These are phyloP conservation scores for Lepidocyrtinus sp. DNA, from an alignment of 2,888 invertebrate genomes.

Conservation along the genomic window DNA sequence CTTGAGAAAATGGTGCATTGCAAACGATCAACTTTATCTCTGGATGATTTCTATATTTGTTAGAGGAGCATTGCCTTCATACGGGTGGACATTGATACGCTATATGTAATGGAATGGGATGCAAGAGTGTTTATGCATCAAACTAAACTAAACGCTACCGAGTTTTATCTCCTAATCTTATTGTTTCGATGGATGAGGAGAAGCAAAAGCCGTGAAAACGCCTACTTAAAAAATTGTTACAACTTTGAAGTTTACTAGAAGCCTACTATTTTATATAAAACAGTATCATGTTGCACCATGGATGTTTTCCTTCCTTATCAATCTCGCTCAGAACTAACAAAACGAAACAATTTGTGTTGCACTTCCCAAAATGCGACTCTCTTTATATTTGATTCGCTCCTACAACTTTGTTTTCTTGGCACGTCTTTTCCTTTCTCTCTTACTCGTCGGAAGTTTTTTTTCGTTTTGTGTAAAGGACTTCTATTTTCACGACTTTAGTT, in stretches of 20 bases:
- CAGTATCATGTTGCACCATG: neutral
- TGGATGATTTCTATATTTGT: no score
- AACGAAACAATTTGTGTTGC: conserved; percentile 43
- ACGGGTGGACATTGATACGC: conserved; percentile 54
- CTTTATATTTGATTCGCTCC: conserved; percentile 54
- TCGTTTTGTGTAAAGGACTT: conserved; percentile 30
- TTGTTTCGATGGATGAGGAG: conserved; percentile 26
- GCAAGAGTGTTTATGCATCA: conserved; percentile 59
- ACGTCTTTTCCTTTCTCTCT: conserved; percentile 53
- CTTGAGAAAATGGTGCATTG: no score
- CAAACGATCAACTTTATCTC: conserved; percentile 6
- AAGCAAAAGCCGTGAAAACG: neutral
- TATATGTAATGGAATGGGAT: conserved; percentile 56
- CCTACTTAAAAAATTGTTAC: conserved; percentile 10
- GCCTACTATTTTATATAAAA: no score
- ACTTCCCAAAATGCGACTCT: conserved; percentile 33
- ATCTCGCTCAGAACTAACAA: conserved; percentile 39
- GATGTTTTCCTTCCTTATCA: conserved; percentile 34
- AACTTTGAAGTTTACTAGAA: neutral
- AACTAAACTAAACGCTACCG: conserved; percentile 48
- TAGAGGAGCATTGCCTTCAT: no score
- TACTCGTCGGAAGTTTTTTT: conserved; percentile 51
- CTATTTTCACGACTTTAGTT: conserved; percentile 37
- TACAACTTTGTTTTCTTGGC: conserved; percentile 45
- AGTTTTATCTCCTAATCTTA: conserved; percentile 20